Conservation (phyloP, 2,113 vertebrate genomes). For the Suncus etruscus region DNA sequence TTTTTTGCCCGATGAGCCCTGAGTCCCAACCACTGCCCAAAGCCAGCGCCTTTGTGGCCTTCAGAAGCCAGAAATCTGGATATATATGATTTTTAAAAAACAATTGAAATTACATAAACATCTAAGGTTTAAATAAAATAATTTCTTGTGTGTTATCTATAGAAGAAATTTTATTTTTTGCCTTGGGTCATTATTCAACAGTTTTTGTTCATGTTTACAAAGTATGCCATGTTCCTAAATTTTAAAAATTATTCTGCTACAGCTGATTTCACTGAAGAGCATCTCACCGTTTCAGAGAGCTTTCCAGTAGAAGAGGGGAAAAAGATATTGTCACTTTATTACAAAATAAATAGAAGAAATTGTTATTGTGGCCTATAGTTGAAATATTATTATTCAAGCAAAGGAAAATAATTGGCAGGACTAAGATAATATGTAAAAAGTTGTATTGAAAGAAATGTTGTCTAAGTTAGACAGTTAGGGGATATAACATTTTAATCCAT, state of each 20-base stretch:
- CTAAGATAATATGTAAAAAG: not conserved
- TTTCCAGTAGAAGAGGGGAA: not conserved
- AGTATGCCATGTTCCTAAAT: not conserved
- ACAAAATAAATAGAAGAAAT: not conserved
- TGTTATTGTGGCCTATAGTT: not conserved
- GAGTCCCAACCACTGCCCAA: no score
- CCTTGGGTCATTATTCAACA: not conserved
- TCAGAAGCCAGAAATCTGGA: no score
- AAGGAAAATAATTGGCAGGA: not conserved
- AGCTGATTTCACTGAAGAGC: not conserved
- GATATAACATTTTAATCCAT: not conserved
- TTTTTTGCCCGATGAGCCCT: no score
- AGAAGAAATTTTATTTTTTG: not conserved
- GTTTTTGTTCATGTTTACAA: not conserved
- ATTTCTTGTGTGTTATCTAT: not conserved
- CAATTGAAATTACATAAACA: not conserved
- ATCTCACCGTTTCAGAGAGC: not conserved
- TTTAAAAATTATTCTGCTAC: not conserved
- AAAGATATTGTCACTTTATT: not conserved
- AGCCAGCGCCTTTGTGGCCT: no score
- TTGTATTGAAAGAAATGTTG: not conserved
- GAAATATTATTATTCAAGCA: conserved; percentile 8
- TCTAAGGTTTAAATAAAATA: not conserved
- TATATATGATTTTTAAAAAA: not conserved
- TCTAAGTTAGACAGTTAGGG: not conserved